Conservation (phyloP, 1,140 invertebrate genomes). For the Drosophila yakuba region DNA sequence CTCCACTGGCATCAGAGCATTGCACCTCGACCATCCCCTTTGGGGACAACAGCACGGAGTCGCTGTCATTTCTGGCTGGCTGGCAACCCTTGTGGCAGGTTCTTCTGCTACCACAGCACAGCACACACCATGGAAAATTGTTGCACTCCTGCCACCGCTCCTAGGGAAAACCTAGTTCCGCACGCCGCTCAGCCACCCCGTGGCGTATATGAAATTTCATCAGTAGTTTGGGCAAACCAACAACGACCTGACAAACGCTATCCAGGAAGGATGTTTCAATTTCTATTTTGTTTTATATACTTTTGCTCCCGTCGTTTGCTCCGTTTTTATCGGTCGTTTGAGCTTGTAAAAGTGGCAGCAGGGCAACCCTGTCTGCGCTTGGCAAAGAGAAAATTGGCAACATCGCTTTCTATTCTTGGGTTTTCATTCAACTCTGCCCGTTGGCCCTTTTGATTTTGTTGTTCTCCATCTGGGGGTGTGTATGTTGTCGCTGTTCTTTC, state of each 20-base stretch:
- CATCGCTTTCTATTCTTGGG: conserved; percentile 37
- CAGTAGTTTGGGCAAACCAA: conserved; percentile 53
- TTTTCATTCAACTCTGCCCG: conserved; percentile 17
- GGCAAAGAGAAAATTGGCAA: conserved; percentile 66
- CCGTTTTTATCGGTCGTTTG: conserved; percentile 73
- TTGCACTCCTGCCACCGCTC: conserved; percentile 50
- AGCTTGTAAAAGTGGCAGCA: conserved; percentile 57
- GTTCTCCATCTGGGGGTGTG: conserved; percentile 25
- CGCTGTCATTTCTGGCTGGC: conserved; percentile 45
- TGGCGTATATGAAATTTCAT: conserved; percentile 57
- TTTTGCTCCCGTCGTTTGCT: conserved; percentile 32
- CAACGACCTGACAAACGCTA: conserved; percentile 31
- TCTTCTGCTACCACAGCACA: conserved; percentile 18
- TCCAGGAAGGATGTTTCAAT: conserved; percentile 80
- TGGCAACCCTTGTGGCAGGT: conserved; percentile 77
- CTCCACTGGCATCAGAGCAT: conserved; percentile 36
- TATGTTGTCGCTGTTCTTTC: conserved; percentile 30
- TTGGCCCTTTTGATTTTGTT: conserved; percentile 51
- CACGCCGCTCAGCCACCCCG: conserved; percentile 13
- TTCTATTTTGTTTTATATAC: conserved; percentile 77
- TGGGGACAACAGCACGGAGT: conserved; percentile 14
- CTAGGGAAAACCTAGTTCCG: conserved; percentile 41
- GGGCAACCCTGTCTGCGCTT: conserved; percentile 54
- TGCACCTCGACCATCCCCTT: conserved; percentile 31
- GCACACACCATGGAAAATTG: conserved; percentile 55